Percentiles rank a stretch among this genome's conserved stretches.
Conservation (phyloP, 2,113 vertebrate genomes). For the Xyrauchen texanus region DNA sequence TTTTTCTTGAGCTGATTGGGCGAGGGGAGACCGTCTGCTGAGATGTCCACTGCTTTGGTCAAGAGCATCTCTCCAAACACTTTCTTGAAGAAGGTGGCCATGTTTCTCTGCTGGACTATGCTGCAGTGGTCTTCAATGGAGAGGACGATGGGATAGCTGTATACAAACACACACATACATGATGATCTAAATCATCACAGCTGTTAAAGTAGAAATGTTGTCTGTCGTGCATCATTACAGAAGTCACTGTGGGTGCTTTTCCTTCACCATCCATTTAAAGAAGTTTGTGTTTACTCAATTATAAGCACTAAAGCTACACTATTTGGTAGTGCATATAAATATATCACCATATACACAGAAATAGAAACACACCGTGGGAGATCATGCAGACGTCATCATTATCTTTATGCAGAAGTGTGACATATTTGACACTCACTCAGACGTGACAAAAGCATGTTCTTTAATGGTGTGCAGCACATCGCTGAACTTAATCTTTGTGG, state of each 20-base stretch:
- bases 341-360: too few species aligned
- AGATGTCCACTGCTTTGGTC: slow-evolving; percentile 93
- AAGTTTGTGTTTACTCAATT: too few species aligned
- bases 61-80: slow-evolving; percentile 95
- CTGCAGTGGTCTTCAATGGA: slow-evolving; percentile 99
- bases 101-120: slow-evolving; percentile 97
- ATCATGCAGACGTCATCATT: too few species aligned
- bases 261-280: too few species aligned
- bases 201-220: too few species aligned
- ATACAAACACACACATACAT: neutral
- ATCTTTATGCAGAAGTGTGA: neutral
- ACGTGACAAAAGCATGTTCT: slow-evolving; percentile 95
- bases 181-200: too few species aligned
- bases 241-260: too few species aligned
- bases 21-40: slow-evolving; percentile 90
- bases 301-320: too few species aligned
- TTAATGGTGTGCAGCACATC: slow-evolving; percentile 95
- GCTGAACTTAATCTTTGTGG: slow-evolving; percentile 96
- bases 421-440: slow-evolving; percentile 85
- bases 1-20: slow-evolving; percentile 96
- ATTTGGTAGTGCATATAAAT: too few species aligned
- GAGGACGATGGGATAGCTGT: slow-evolving; percentile 89
- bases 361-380: too few species aligned
- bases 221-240: too few species aligned
- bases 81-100: slow-evolving; percentile 92